Evolutionary conservation across 2,888 invertebrate species (phyloP).

Genomic region (Nomada ruficornis): DNA sequence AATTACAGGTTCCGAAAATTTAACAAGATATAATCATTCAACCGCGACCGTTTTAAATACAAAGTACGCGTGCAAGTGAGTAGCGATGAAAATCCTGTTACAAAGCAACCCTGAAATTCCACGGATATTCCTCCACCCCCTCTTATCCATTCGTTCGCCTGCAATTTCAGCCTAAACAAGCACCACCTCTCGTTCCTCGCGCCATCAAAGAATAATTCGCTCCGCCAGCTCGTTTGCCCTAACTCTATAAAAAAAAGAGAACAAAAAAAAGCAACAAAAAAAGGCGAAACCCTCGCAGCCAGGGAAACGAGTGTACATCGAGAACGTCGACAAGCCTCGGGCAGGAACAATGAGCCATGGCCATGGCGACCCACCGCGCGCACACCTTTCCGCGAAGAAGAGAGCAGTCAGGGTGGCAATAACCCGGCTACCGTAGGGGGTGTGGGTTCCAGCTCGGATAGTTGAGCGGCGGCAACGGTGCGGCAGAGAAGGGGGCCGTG

Average conservation of each 20-base stretch:
- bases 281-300: neutral
- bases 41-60: too few species aligned
- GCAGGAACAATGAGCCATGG: constrained; percentile 43
- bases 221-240: too few species aligned
- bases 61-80: too few species aligned
- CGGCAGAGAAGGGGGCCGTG: constrained; percentile 64
- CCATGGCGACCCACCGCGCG: constrained; percentile 21
- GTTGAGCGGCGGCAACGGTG: constrained; percentile 49
- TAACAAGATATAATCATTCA: too few species aligned
- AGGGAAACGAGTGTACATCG: constrained; percentile 6
- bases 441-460: constrained; percentile 46
- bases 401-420: constrained; percentile 73
- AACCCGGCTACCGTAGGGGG: constrained; percentile 51
- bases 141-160: neutral
- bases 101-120: too few species aligned
- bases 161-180: neutral
- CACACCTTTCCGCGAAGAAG: constrained; percentile 67
- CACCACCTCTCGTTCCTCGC: neutral
- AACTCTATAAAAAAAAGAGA: too few species aligned
- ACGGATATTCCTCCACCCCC: too few species aligned
- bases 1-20: too few species aligned
- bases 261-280: neutral
- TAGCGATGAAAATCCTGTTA: too few species aligned
- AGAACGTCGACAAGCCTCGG: constrained; percentile 29
- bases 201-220: too few species aligned